These are phyloP conservation scores for Zelleria hepariella DNA, from an alignment of 2,888 invertebrate genomes.

Conservation along the genomic window DNA sequence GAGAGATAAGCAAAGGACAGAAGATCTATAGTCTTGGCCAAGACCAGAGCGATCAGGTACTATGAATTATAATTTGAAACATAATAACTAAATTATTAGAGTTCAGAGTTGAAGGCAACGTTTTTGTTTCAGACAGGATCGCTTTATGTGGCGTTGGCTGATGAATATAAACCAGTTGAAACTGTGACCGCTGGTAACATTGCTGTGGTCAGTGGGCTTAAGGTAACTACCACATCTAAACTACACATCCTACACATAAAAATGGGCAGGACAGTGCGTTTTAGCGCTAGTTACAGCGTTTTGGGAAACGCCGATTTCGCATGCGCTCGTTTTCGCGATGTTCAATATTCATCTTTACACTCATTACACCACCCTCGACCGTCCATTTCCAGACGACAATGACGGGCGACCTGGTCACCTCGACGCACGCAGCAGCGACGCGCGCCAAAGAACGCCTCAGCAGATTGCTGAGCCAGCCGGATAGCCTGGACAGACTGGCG, in stretches of 20 bases:
- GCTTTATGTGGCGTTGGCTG: constrained; percentile 83
- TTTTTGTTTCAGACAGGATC: constrained; percentile 36
- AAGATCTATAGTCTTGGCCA: constrained; percentile 82
- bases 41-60: constrained; percentile 75
- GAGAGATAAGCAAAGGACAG: constrained; percentile 78
- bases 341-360: neutral
- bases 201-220: constrained; percentile 89
- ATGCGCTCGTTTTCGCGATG: too few relatives aligned
- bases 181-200: constrained; percentile 84
- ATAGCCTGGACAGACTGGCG: constrained; percentile 26
- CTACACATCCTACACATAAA: neutral
- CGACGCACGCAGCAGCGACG: constrained; percentile 66
- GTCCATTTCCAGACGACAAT: constrained; percentile 66
- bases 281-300: too few relatives aligned
- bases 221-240: constrained; percentile 61
- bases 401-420: constrained; percentile 83
- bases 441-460: constrained; percentile 68
- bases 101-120: too few relatives aligned
- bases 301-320: too few relatives aligned
- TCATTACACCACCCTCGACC: neutral
- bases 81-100: too few relatives aligned
- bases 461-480: constrained; percentile 23
- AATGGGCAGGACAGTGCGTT: too few relatives aligned
- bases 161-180: constrained; percentile 86
- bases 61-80: neutral